These are phyloP conservation scores for Lates japonicus DNA, from an alignment of 2,797 vertebrate genomes.

Conservation along the genomic window DNA sequence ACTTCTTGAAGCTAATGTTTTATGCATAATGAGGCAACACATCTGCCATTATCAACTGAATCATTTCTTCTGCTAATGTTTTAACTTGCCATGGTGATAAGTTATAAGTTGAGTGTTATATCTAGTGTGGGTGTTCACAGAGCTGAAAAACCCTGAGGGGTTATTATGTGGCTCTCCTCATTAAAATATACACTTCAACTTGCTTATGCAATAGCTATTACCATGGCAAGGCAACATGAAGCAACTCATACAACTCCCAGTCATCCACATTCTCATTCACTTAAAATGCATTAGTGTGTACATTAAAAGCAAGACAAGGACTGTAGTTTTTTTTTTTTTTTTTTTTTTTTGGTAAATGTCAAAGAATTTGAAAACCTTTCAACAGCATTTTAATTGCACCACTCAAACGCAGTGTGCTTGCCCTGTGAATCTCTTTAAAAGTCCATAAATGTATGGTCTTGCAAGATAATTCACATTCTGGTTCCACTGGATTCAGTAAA, in stretches of 20 bases:
- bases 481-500: constrained; percentile 8
- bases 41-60: constrained; percentile 22
- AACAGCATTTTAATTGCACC: constrained; percentile 26
- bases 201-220: constrained; percentile 55
- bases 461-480: constrained; percentile 20
- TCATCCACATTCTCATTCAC: constrained; percentile 36
- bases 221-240: constrained; percentile 39
- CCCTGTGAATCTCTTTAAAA: constrained; percentile 17
- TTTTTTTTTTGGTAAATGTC: constrained; percentile 4
- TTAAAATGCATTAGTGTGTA: constrained; percentile 20
- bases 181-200: constrained; percentile 63
- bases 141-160: constrained; percentile 52
- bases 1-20: constrained; percentile 16
- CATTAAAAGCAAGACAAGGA: constrained; percentile 19
- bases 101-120: constrained; percentile 47
- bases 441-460: constrained; percentile 19
- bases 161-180: constrained; percentile 63
- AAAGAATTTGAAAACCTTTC: constrained; percentile 24
- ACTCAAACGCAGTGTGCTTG: constrained; percentile 1
- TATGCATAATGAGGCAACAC: constrained; percentile 31
- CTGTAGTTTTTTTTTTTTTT: not conserved
- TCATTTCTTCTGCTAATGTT: constrained; percentile 40
- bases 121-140: constrained; percentile 48
- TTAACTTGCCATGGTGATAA: constrained; percentile 38
- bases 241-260: constrained; percentile 43